phyloP scores from a whole-genome alignment of 2,113 vertebrate genomes.

The Clarias batrachus region DNA sequence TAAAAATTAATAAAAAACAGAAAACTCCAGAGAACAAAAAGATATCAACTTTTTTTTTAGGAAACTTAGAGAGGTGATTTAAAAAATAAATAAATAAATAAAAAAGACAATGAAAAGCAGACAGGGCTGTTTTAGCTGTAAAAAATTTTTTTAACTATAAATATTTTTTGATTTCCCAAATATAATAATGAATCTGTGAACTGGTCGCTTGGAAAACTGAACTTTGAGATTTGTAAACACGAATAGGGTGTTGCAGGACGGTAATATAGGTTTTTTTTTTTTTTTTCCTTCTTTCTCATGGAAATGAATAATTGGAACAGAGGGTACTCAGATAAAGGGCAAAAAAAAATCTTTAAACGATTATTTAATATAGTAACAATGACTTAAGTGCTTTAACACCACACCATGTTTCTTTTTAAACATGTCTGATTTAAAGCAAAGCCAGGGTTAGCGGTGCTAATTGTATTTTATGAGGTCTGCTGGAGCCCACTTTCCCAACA shows the following conservation, averaged over 20 bases:
- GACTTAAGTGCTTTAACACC: neutral
- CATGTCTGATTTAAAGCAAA: constrained; percentile 51
- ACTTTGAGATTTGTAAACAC: neutral
- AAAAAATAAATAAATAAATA: too few relatives aligned
- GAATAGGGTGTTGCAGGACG: too few relatives aligned
- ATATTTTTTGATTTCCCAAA: neutral
- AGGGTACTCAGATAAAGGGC: neutral
- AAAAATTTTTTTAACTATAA: too few relatives aligned
- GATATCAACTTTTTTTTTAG: too few relatives aligned
- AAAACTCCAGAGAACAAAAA: too few relatives aligned
- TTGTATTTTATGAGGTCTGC: constrained; percentile 91
- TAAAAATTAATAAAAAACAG: too few relatives aligned
- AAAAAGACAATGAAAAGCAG: neutral
- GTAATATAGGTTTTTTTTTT: neutral
- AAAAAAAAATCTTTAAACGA: neutral
- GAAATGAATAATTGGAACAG: neutral
- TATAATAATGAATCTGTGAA: neutral
- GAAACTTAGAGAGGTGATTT: too few relatives aligned
- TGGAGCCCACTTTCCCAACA: constrained; percentile 86
- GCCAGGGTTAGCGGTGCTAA: constrained; percentile 91
- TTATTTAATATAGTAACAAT: constrained; percentile 1
- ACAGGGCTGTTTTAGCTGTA: neutral
- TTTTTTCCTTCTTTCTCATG: neutral
- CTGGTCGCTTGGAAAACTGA: neutral
- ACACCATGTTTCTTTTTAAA: neutral